Evolutionary conservation across 2,888 invertebrate species (phyloP).

Genomic region (Anorthoa munda): DNA sequence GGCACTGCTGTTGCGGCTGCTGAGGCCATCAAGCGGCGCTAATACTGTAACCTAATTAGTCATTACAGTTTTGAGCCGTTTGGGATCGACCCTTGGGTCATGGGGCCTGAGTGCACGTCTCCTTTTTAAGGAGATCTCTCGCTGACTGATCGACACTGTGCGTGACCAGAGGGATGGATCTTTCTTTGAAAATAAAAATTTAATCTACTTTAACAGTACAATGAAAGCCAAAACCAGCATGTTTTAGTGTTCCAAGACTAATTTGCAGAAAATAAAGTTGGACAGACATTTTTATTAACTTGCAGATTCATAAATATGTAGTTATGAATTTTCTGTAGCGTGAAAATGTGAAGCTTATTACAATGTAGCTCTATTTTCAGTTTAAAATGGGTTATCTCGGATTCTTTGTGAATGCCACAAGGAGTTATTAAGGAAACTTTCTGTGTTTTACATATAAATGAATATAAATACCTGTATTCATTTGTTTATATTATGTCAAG

Average conservation of each 20-base stretch:
- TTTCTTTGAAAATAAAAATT: not conserved
- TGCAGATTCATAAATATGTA: conserved; percentile 53
- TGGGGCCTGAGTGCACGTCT: no score
- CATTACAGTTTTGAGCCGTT: no score
- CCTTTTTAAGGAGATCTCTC: no score
- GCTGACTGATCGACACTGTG: no score
- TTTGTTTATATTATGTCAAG: not conserved
- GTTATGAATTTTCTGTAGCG: conserved; percentile 27
- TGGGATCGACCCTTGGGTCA: no score
- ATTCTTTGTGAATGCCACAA: not conserved
- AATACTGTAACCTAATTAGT: no score
- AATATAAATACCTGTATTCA: not conserved
- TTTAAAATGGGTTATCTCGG: conserved; percentile 10
- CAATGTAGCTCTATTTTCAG: not conserved
- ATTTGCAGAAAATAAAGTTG: conserved; percentile 29
- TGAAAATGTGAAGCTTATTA: conserved; percentile 15
- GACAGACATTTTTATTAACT: conserved; percentile 40
- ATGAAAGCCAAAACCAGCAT: not conserved
- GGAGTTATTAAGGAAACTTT: not conserved
- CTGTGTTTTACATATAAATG: not conserved
- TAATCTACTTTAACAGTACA: not conserved
- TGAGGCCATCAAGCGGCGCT: no score
- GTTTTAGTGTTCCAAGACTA: conserved; percentile 21
- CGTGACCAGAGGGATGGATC: no score
- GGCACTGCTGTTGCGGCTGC: no score